Conservation (phyloP, 2,797 vertebrate genomes). For the Crenichthys baileyi region DNA sequence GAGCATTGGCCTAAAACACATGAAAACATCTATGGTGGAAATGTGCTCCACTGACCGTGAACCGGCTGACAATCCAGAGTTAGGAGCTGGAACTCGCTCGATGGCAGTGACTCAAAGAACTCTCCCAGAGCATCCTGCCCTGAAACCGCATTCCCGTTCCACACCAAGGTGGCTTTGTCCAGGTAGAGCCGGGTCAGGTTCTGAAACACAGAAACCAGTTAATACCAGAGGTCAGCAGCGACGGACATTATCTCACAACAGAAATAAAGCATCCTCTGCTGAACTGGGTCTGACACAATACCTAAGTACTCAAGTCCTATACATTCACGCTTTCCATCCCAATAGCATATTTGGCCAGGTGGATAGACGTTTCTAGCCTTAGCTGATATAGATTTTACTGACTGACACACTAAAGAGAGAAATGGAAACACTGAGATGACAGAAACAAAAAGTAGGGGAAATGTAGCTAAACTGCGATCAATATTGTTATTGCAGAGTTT, state of each 20-base stretch:
- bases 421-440: too few species aligned
- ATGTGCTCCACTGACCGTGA: constrained; percentile 79
- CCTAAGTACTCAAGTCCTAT: too few species aligned
- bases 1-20: not conserved
- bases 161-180: constrained; percentile 93
- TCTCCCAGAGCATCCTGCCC: constrained; percentile 90
- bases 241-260: not conserved
- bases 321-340: too few species aligned
- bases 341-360: too few species aligned
- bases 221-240: not conserved
- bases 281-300: not conserved
- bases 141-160: constrained; percentile 94
- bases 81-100: constrained; percentile 93
- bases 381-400: too few species aligned
- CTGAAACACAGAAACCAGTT: constrained; percentile 58
- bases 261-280: not conserved
- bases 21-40: too few species aligned
- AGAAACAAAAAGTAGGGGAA: too few species aligned
- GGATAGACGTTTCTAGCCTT: too few species aligned
- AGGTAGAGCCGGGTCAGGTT: constrained; percentile 92
- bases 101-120: constrained; percentile 96
- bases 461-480: too few species aligned
- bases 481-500: too few species aligned
- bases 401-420: too few species aligned
- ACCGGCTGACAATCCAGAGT: constrained; percentile 96